Evolutionary conservation across 1,140 invertebrate species (phyloP), one percentile per base, ranked within the genome.

Genomic region (Meloidogyne floridensis): DNA sequence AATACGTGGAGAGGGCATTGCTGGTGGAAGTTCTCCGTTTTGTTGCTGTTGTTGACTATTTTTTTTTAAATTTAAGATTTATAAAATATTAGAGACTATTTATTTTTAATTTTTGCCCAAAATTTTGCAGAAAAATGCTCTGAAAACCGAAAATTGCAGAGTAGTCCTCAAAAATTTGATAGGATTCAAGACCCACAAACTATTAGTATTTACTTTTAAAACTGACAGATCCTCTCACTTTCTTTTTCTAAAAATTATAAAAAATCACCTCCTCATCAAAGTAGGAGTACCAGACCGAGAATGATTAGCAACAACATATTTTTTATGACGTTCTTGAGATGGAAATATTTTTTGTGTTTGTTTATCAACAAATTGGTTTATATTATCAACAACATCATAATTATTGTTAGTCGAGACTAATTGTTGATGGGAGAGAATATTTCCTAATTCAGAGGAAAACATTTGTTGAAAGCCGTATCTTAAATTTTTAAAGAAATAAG

Each of bases 1-100:
- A 72, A 51, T 53, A 20, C 77, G 65, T 6, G 74, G 77, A 32
- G 73, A 56, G 5, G 77, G 70, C 81, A 81, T 82, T 81, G 77
- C 2, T 20, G 77, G 43, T 18, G 73, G 70, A 74, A 82, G 18
- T 59, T 81, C 59, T 51, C 20, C 18, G 32, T 20, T 47, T 54
- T 54, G 53, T 54, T 32, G 32, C 2, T 32, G 32, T 32, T 54
- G 53, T 54, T 54, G 53, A 11, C 11, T 9, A 54, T 13, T 54
- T 11, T 54, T 54, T 54, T 11, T 32, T 32, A 54, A 54, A 59
- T 59, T 59, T 59, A 15, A 59, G 2, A 65, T 65, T 65, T 65
- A 65, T n/a, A 65, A 65, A 65, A 32, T 32, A 32, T 32, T 32
- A 32, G 32, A 32, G 32, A 32, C 32, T 32, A 32, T 32, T 32